Evolutionary conservation across 2,113 vertebrate genomes (phyloP), one percentile per base, ranked within the genome.

Genomic region (Lethenteron camtschaticum): DNA sequence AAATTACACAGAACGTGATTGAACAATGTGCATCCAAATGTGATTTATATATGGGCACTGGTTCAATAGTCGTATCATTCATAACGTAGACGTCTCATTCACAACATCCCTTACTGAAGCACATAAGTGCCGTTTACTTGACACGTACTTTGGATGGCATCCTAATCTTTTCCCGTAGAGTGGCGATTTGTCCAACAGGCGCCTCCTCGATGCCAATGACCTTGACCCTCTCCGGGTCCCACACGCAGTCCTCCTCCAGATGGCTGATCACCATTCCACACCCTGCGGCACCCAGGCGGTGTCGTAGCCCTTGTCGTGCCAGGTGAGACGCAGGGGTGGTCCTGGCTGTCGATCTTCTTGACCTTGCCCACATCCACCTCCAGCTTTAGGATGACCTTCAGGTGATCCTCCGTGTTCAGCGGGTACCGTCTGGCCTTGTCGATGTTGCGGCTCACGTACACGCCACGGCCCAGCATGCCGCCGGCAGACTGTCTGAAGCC

Each of bases 221-320:
- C 2, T 0, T 1, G 70, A 81, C 79, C 13, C 72, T 59, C 0
- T 0, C 1, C 1, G 79, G 73, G 57, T 81, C 76, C 77, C 77
- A 80, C 68, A 83, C 71, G 6, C 81, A 82, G 57, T 80, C 56
- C 68, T 81, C 81, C 73, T 82, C 81, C 74, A 79, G 68, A 5
- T 76, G 76, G 1, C 80, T 79, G 2, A 0, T 1, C 68, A 80
- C 79, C 79, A 81, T 82, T 2, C 78, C 75, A 63, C 74, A 72
- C 7, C 74, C 16, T 16, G 75, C 76, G 14, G 77, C n/a, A 78
- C 71, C 74, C 75, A 77, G 3, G 75, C 75, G 24, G 71, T 71
- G 70, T 78, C 75, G 57, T 77, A 78, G 41, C 74, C 76, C 1
- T 75, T 58, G 56, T 72, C 24, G 71, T 76, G 70, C 77, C 76